Evolutionary conservation across 2,888 invertebrate species (phyloP), one percentile per base, ranked within the genome.

Genomic region (Cacoxenus indagator): DNA sequence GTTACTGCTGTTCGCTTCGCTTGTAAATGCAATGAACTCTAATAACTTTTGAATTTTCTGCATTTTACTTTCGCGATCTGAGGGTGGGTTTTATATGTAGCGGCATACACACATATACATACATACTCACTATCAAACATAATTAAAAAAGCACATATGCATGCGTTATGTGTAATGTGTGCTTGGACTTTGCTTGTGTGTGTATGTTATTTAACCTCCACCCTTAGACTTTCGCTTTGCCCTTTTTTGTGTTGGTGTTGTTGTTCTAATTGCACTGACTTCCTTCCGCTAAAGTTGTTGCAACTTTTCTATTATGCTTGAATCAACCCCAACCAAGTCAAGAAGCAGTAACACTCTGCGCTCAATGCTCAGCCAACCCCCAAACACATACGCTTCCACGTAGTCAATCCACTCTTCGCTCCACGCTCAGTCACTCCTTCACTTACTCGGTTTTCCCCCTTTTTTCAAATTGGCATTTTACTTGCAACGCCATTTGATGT

Each of bases 1-100:
- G 76, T 73, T 75, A 70, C 72, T 78, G 74, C 73, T 74, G 77
- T 78, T n/a, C n/a, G 74, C 73, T 75, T 76, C 76, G 75, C 78
- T 80, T 79, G 82, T 82, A 83, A 85, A 85, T 85, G 85, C 84
- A 85, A 85, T 85, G 84, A 85, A 85, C 86, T 85, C 84, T 82
- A 83, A 82, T 83, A 84, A 84, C 82, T 82, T 82, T 82, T 82
- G 81, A 82, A 82, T 81, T 82, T 84, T 79, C 83, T 84, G 84
- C 84, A 82, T 82, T 82, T 82, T 72, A 82, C 76, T 83, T 77
- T 71, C 17, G 17, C 62, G 77, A 74, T 65, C 67, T 65, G 73
- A 81, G 81, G 80, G 80, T 80, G 80, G 72, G 80, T 80, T 80
- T 80, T 72, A 9, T 29, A n/a, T 71, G 66, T 74, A 76, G 82